Evolutionary conservation across 2,113 vertebrate genomes (phyloP).

Genomic region (Bagarius yarrelli): DNA sequence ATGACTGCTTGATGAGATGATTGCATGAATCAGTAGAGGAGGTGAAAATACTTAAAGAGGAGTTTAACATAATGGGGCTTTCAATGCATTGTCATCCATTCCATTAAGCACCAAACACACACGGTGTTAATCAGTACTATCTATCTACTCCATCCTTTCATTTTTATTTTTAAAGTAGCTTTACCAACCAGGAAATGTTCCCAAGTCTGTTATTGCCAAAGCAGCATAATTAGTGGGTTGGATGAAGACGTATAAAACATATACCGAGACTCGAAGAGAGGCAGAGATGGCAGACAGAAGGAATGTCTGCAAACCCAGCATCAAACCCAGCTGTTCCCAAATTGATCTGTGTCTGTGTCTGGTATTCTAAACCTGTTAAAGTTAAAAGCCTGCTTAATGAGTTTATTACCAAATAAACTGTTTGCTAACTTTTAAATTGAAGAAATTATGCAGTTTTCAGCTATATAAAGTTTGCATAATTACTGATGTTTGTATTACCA

Average conservation of each 20-base stretch:
- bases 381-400: slow-evolving; percentile 1
- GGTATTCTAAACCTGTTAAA: background rate
- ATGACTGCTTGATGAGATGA: background rate
- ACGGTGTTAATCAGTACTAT: background rate
- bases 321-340: slow-evolving; percentile 11
- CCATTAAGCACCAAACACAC: background rate
- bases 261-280: background rate
- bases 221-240: slow-evolving; percentile 24
- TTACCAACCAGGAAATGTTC: background rate
- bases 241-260: slow-evolving; percentile 4
- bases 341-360: background rate
- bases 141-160: background rate
- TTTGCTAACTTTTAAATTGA: background rate
- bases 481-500: background rate
- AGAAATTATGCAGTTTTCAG: slow-evolving; percentile 1
- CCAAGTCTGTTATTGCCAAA: background rate
- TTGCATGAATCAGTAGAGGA: background rate
- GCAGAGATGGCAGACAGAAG: background rate
- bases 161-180: background rate
- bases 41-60: background rate
- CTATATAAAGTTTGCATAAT: background rate
- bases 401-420: background rate
- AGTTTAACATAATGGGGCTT: background rate
- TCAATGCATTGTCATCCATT: background rate
- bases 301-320: background rate